These are phyloP conservation scores for Paelopatides confundens DNA, from an alignment of 53 echinoderm and acorn worm genomes.

Conservation along the genomic window DNA sequence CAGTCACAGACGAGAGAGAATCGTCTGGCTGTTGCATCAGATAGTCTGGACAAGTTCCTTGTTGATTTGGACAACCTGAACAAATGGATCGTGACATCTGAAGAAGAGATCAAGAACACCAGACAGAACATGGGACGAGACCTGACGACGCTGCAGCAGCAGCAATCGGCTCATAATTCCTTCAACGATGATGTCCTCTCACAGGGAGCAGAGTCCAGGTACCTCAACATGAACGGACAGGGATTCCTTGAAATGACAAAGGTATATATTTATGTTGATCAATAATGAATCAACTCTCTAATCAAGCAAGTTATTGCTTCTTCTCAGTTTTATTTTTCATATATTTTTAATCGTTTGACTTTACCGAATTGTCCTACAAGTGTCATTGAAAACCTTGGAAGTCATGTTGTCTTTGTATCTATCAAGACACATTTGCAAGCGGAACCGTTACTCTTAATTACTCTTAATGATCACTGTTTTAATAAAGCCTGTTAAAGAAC, in stretches of 20 bases:
- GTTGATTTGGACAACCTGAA: slow-evolving; percentile 42
- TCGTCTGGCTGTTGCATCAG: slow-evolving; percentile 69
- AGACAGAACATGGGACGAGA: slow-evolving; percentile 75
- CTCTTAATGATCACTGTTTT: too few relatives aligned
- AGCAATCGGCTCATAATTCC: slow-evolving; percentile 70
- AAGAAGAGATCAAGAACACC: slow-evolving; percentile 36
- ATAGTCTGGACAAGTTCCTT: slow-evolving; percentile 83
- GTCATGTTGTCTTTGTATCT: too few relatives aligned
- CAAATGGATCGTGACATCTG: slow-evolving; percentile 28
- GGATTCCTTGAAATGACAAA: slow-evolving; percentile 82
- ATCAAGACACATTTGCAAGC: too few relatives aligned
- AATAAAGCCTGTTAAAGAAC: too few relatives aligned
- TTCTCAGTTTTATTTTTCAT: too few relatives aligned
- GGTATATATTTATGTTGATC: too few relatives aligned
- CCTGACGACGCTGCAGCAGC: slow-evolving; percentile 75
- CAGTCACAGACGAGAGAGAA: slow-evolving; percentile 95
- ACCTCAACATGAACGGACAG: slow-evolving; percentile 97
- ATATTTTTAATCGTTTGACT: too few relatives aligned
- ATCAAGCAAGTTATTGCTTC: too few relatives aligned
- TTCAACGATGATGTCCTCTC: slow-evolving; percentile 86
- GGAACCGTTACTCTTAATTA: too few relatives aligned
- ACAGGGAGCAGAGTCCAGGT: slow-evolving; percentile 86
- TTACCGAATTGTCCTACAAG: too few relatives aligned
- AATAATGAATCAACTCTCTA: too few relatives aligned
- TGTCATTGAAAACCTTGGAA: too few relatives aligned